Evolutionary conservation across 2,888 invertebrate species (phyloP).

Genomic region (Drosophila dives): DNA sequence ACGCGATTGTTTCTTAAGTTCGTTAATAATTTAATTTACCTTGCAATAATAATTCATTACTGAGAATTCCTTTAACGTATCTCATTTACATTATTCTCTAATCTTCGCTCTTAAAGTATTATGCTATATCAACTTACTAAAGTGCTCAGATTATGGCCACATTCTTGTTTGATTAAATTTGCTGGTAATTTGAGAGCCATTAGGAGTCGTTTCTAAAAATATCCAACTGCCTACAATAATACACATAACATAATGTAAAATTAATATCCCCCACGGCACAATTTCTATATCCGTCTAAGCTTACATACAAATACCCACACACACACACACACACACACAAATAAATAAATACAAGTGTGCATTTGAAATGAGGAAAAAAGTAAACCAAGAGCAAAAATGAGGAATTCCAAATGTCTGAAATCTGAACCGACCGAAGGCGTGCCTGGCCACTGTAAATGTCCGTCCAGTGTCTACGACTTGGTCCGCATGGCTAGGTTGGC

Average conservation of each 20-base stretch:
- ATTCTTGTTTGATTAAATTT: conserved; percentile 13
- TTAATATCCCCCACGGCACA: conserved; percentile 42
- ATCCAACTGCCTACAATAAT: conserved; percentile 6
- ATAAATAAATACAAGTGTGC: conserved; percentile 49
- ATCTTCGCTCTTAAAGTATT: neutral
- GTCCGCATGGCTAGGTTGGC: conserved; percentile 15
- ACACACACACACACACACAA: conserved; percentile 9
- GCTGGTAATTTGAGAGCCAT: conserved; percentile 3
- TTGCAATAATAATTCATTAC: neutral
- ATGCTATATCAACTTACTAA: neutral
- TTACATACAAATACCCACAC: conserved; percentile 16
- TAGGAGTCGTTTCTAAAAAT: conserved; percentile 8
- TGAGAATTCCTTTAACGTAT: neutral
- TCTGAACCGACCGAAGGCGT: conserved; percentile 42
- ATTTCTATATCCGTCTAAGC: conserved; percentile 23
- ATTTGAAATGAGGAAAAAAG: conserved; percentile 37
- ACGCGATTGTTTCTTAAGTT: neutral
- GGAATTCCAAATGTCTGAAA: conserved; percentile 45
- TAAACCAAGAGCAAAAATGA: conserved; percentile 18
- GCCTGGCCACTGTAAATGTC: conserved; percentile 31
- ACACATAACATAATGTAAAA: conserved; percentile 30
- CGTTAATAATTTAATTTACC: neutral
- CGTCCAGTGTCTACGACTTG: conserved; percentile 15
- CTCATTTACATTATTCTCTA: no score
- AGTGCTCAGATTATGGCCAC: neutral